Conservation (phyloP, 2,113 vertebrate genomes). For the Litocranius walleri region DNA sequence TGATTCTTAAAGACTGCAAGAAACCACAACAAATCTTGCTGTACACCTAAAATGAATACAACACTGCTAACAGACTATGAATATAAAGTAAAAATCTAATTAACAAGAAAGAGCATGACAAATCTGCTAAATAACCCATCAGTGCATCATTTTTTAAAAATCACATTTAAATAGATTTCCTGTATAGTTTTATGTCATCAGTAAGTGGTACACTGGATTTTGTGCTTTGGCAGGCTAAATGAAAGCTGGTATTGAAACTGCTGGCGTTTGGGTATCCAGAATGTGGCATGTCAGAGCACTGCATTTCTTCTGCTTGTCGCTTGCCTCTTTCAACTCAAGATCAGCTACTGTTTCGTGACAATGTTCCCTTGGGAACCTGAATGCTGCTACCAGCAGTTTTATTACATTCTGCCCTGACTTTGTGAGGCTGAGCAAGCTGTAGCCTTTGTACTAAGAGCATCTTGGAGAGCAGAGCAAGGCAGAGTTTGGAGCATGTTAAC, state of each 20-base stretch:
- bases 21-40: neutral
- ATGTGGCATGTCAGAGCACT: neutral
- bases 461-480: neutral
- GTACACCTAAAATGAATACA: neutral
- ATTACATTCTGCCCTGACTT: constrained; percentile 16
- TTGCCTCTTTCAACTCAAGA: constrained; percentile 35
- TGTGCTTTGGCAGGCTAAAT: neutral
- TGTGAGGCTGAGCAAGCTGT: constrained; percentile 45
- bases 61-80: neutral
- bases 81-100: neutral
- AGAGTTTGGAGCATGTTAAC: neutral
- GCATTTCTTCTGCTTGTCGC: neutral
- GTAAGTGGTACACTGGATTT: neutral
- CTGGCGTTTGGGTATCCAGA: neutral
- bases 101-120: neutral
- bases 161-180: neutral
- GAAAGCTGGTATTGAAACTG: neutral
- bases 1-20: neutral
- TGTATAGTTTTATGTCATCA: neutral
- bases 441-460: neutral
- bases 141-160: neutral
- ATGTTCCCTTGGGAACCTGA: neutral
- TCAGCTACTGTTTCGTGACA: constrained; percentile 54
- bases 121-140: neutral
- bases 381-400: constrained; percentile 52